These are phyloP conservation scores for Drosophila triauraria DNA, from an alignment of 1,140 invertebrate genomes.

Conservation along the genomic window DNA sequence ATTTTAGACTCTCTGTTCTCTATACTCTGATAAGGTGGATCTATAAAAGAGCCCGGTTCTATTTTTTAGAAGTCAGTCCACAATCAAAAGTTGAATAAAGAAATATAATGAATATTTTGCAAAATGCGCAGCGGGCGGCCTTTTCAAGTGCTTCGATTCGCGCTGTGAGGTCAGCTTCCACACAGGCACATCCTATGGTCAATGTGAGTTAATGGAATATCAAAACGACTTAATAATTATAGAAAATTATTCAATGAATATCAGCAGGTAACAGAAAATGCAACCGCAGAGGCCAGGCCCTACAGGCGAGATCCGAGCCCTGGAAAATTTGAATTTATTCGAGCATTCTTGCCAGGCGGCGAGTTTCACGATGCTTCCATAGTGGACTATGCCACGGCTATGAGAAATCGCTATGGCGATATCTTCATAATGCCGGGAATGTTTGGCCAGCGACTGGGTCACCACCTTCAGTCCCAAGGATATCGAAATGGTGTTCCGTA, in stretches of 20 bases:
- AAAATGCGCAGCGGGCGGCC: constrained; percentile 6
- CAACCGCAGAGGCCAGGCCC: constrained; percentile 6
- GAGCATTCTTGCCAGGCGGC: constrained; percentile 60
- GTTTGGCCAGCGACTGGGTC: constrained; percentile 63
- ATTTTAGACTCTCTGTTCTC: neutral
- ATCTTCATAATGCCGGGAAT: constrained; percentile 63
- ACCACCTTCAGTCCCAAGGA: constrained; percentile 57
- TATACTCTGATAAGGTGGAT: constrained; percentile 4
- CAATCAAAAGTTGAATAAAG: no score
- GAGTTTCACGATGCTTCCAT: constrained; percentile 51
- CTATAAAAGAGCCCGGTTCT: neutral
- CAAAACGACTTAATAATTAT: neutral
- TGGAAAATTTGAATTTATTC: constrained; percentile 42
- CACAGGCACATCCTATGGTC: neutral
- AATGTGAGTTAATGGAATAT: constrained; percentile 2
- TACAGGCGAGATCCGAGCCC: constrained; percentile 53
- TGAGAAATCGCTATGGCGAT: constrained; percentile 63
- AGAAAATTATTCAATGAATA: neutral
- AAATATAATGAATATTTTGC: constrained; percentile 15
- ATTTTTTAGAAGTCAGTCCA: neutral
- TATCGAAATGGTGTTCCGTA: constrained; percentile 66
- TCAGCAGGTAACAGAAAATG: constrained; percentile 4
- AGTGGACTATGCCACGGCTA: constrained; percentile 25
- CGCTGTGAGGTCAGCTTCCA: neutral
- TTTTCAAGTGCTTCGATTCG: neutral